Percentiles rank a stretch among this genome's conserved stretches.
phyloP scores from a whole-genome alignment of 2,113 vertebrate species.

The Bufo gargarizans region DNA sequence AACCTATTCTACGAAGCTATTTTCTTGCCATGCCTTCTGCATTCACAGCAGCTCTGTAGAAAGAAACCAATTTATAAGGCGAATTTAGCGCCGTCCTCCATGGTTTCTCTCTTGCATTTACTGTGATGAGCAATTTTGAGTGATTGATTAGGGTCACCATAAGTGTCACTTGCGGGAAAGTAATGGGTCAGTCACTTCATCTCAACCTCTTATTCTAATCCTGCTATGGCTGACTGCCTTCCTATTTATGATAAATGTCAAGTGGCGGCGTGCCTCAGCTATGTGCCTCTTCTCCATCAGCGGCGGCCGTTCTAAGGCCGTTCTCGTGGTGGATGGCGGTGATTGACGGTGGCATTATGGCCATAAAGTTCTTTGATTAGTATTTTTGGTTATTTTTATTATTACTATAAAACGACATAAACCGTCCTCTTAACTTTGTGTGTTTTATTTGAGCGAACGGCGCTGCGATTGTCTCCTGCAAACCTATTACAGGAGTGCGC shows the following conservation, averaged over 20 bases:
- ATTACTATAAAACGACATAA: conserved; percentile 11
- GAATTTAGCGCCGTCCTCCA: not conserved
- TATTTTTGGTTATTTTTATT: conserved; percentile 43
- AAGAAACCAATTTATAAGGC: conserved; percentile 11
- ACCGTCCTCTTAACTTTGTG: not conserved
- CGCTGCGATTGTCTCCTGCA: not conserved
- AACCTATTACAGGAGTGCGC: not conserved
- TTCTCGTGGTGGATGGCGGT: not conserved
- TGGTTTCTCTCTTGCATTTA: not conserved
- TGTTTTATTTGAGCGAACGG: not conserved
- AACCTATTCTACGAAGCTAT: not conserved
- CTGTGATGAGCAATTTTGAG: conserved; percentile 19
- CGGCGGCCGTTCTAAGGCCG: not conserved
- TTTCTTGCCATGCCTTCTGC: not conserved
- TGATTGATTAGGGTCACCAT: conserved; percentile 51
- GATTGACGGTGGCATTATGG: not conserved
- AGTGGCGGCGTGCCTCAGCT: not conserved
- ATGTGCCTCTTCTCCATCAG: not conserved
- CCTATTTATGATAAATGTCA: conserved; percentile 46
- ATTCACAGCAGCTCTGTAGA: not conserved
- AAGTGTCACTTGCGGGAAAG: conserved; percentile 29
- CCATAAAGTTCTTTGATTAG: conserved; percentile 23
- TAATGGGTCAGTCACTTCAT: conserved; percentile 44
- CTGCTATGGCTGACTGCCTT: conserved; percentile 24
- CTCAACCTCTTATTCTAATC: conserved; percentile 38